These are phyloP conservation scores for Pantelozetes paolii DNA, from an alignment of 2,888 invertebrate species.

Conservation along the genomic window DNA sequence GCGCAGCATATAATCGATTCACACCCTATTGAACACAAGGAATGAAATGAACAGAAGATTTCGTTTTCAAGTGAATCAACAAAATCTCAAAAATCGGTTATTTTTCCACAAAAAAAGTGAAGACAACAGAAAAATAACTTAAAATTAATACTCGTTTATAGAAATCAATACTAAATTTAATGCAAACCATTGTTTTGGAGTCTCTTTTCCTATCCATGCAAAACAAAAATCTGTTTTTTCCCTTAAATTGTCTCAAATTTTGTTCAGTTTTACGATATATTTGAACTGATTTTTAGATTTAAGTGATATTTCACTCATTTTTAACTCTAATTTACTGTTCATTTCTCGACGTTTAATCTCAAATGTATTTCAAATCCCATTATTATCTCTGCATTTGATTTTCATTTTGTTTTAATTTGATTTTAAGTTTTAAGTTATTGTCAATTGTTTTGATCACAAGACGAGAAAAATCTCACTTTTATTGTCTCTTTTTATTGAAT, in stretches of 20 bases:
- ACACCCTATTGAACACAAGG: conserved; percentile 67
- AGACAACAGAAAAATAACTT: conserved; percentile 1
- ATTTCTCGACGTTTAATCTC: no score
- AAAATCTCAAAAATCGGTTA: conserved; percentile 24
- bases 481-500: neutral
- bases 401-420: no score
- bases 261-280: no score
- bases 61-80: neutral
- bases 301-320: neutral
- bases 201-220: neutral
- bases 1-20: conserved; percentile 91
- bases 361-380: no score
- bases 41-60: neutral
- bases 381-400: no score
- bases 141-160: conserved; percentile 19
- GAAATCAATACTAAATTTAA: neutral
- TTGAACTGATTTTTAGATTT: neutral
- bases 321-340: no score
- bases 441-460: no score
- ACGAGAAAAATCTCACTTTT: conserved; percentile 5
- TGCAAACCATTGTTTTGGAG: neutral
- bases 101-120: neutral
- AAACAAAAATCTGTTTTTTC: neutral
- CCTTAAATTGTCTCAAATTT: neutral
- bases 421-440: no score